These are phyloP conservation scores for sheep (Ovis aries) DNA, from an alignment of 2,113 vertebrate genomes.

Conservation along the genomic window DNA sequence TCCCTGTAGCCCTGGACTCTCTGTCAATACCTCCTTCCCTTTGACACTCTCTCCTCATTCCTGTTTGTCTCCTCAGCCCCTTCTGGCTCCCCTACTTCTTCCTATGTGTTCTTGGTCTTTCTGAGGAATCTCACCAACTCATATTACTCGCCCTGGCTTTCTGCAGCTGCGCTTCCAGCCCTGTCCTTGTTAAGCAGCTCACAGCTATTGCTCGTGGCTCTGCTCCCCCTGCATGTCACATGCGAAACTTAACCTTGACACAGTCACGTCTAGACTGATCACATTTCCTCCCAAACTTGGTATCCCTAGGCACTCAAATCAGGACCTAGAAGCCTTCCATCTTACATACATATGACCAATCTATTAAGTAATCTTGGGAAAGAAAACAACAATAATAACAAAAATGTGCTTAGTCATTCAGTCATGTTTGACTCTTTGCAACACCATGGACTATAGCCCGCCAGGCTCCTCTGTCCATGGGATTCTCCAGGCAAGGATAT, in stretches of 20 bases:
- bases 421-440: background rate
- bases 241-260: background rate
- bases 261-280: background rate
- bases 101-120: background rate
- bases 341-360: background rate
- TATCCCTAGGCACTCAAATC: background rate
- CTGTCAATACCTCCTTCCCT: background rate
- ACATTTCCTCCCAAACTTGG: background rate
- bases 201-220: background rate
- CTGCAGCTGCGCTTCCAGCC: background rate
- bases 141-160: fast-evolving
- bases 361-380: background rate
- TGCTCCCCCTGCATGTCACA: background rate
- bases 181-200: background rate
- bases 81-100: background rate
- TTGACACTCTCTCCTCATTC: background rate
- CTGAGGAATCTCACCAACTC: background rate
- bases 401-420: background rate
- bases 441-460: background rate
- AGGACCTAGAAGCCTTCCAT: background rate
- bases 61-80: background rate
- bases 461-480: background rate
- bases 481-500: background rate
- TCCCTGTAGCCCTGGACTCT: background rate
- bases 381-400: background rate